A percentile compares a stretch with the other conserved stretches of the same genome.
Conservation (phyloP, 2,888 invertebrate species). For the Watsonalla binaria region DNA sequence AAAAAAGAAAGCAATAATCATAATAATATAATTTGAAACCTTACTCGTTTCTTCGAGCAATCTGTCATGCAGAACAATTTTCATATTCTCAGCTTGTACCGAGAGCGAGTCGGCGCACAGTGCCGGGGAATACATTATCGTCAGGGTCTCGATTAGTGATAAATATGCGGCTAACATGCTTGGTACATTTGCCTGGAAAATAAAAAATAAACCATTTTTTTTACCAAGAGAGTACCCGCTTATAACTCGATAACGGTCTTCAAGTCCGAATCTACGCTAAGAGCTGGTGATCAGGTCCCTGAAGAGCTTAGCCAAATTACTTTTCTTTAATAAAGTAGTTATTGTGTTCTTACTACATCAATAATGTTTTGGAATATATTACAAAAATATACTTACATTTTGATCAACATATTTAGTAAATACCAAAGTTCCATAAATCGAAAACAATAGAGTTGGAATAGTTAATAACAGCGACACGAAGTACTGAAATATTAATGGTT, state of each 20-base stretch:
- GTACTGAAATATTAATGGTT: conserved; percentile 8
- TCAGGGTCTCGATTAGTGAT: conserved; percentile 6
- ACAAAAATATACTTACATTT: background rate
- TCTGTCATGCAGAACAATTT: conserved; percentile 9
- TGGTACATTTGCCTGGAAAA: background rate
- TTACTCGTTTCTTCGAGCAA: conserved; percentile 10
- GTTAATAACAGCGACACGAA: conserved; percentile 11
- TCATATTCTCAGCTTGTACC: conserved; percentile 8
- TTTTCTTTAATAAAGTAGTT: too few relatives aligned
- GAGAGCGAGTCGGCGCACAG: conserved; percentile 10
- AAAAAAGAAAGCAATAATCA: too few relatives aligned
- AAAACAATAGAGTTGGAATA: conserved; percentile 7
- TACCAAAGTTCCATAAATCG: conserved; percentile 8
- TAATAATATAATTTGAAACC: too few relatives aligned
- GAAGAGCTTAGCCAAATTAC: too few relatives aligned
- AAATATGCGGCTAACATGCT: conserved; percentile 3
- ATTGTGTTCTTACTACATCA: too few relatives aligned
- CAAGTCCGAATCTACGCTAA: too few relatives aligned
- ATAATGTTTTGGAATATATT: background rate
- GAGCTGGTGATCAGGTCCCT: too few relatives aligned
- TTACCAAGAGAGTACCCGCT: background rate
- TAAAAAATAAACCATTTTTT: conserved; percentile 6
- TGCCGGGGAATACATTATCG: conserved; percentile 12
- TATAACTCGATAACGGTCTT: too few relatives aligned
- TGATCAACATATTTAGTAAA: conserved; percentile 6